Base-by-base conservation (phyloP, 2,797 vertebrate genomes). In the Remorina albescens region DNA sequence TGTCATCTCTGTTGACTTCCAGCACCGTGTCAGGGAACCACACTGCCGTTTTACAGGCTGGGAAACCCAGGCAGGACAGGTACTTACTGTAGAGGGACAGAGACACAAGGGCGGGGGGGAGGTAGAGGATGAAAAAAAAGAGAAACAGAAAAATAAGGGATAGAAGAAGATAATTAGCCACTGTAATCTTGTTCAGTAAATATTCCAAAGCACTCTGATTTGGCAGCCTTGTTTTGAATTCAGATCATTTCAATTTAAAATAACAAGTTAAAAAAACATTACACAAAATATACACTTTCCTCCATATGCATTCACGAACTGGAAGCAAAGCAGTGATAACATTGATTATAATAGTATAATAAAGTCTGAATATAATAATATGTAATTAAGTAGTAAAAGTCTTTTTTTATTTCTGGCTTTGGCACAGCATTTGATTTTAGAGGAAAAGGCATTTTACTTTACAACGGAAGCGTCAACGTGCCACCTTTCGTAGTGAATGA, bases 1-100 rank as follows among this genome's bases (percentile, higher is more conserved):
- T 95, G 4, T 92, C 93, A 0, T 98, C 97, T 87, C 95, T 95
- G 88, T 86, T 94, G 86, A 96, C 97, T 30, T 98, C 98, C 80
- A 97, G 90, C 67, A 98, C 96, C 0, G 90, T 94, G 67, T 97
- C 95, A 0, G 98, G 98, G 89, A 99, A 97, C 98, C 98, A 99
- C 51, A 98, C 69, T 0, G 96, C 96, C 0, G 93, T 74, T 78
- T 95, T 98, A 78, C 98, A 99, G 56, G 90, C 89, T 0, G 98
- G 98, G 78, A 93, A 99, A 13, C 96, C 95, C 7, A 56, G 64
- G 76, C 98, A 99, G 74, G 96, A 93, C 67, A 99, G 94, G 88
- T 91, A 98, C 90, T 95, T 98, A 88, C 98, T 99, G 89, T 7
- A 53, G 58, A 2, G 30, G 15, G 12, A 8, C 12, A 23, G 23